Percentiles rank a stretch among this genome's conserved stretches.
phyloP scores from a whole-genome alignment of 1,140 invertebrate genomes.

The Mesaphorura yosii region DNA sequence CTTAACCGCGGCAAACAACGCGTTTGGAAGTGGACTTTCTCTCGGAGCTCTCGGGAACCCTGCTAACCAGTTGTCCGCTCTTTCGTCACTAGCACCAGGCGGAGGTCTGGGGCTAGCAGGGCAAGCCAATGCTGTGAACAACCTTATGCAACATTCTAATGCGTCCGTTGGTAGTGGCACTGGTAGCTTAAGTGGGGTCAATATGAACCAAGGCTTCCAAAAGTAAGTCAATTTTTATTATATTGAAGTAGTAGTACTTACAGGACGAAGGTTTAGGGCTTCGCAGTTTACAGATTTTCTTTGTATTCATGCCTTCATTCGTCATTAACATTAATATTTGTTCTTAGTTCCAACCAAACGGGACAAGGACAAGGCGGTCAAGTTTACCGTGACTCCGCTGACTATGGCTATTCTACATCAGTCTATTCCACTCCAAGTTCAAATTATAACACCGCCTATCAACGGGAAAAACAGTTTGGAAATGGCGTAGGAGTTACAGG shows the following conservation, averaged over 20 bases:
- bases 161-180: conserved; percentile 4
- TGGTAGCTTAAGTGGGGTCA: conserved; percentile 5
- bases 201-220: conserved; percentile 15
- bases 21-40: conserved; percentile 1
- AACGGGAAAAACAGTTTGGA: conserved; percentile 21
- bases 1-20: neutral
- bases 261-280: too few species aligned
- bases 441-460: conserved; percentile 19
- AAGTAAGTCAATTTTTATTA: conserved; percentile 15
- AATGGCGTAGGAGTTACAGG: conserved; percentile 23
- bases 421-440: conserved; percentile 22
- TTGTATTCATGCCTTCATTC: too few species aligned
- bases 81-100: neutral
- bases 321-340: neutral
- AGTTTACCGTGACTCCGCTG: neutral
- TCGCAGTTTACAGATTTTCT: too few species aligned
- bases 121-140: conserved; percentile 1
- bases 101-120: too few species aligned
- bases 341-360: conserved; percentile 27
- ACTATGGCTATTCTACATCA: conserved; percentile 26
- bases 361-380: conserved; percentile 19
- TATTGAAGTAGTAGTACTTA: neutral
- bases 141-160: neutral
- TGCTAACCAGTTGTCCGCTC: neutral
- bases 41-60: conserved; percentile 5